Conservation (phyloP, 37 sponge, comb jelly and placozoan genomes). For the Chondrilla cf. caribensis region DNA sequence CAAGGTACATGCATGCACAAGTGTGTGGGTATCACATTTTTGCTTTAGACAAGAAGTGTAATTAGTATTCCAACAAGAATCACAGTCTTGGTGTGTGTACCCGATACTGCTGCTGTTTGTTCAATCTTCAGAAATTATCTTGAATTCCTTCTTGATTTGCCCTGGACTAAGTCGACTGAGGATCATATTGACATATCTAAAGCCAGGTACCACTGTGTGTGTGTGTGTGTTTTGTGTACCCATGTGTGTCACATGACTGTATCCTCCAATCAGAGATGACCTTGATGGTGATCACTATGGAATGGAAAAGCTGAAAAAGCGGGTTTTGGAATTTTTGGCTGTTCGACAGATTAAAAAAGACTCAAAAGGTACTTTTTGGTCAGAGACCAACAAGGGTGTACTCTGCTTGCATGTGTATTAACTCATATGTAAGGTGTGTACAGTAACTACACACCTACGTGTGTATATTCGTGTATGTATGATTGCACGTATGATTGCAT, state of each 20-base stretch:
- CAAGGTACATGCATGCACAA: conserved; percentile 37
- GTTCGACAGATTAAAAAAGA: conserved; percentile 77
- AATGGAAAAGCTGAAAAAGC: conserved; percentile 76
- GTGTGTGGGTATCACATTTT: no score
- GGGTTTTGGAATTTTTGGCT: conserved; percentile 85
- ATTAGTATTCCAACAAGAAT: no score
- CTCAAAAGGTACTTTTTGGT: conserved; percentile 58
- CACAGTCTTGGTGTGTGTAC: no score
- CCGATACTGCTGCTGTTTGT: no score
- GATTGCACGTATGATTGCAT: no score
- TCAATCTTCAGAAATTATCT: conserved; percentile 78
- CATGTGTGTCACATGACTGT: not conserved
- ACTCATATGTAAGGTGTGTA: no score
- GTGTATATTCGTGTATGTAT: no score
- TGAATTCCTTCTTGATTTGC: conserved; percentile 82
- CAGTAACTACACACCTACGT: no score
- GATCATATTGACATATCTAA: conserved; percentile 61
- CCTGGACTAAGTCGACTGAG: conserved; percentile 67
- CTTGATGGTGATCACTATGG: conserved; percentile 88
- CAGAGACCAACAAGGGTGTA: no score
- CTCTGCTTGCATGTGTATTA: no score
- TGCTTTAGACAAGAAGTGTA: no score
- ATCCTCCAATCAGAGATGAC: conserved; percentile 1
- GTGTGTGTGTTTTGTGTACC: conserved; percentile 5
- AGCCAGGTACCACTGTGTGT: conserved; percentile 38